These are phyloP conservation scores for Eudasyphora cyanicolor DNA, from an alignment of 2,888 invertebrate species.

Conservation along the genomic window DNA sequence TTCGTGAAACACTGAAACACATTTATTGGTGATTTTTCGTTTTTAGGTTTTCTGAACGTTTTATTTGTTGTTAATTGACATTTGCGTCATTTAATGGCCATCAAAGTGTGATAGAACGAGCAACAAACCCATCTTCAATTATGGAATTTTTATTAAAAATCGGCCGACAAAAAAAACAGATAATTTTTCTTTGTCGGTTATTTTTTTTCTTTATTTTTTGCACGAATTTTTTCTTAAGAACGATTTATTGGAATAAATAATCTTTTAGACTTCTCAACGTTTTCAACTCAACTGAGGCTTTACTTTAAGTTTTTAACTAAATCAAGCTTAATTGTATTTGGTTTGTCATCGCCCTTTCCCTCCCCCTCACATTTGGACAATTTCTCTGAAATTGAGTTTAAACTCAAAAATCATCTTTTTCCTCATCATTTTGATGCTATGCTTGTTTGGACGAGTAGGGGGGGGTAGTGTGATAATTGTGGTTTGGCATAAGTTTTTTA, in stretches of 20 bases:
- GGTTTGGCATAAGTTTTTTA: too few species aligned
- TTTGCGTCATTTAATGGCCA: conserved; percentile 18
- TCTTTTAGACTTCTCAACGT: conserved; percentile 62
- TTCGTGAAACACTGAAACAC: neutral
- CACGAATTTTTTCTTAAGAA: neutral
- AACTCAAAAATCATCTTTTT: conserved; percentile 43
- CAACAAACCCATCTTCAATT: neutral
- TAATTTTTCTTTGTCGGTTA: conserved; percentile 21
- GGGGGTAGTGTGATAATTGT: neutral
- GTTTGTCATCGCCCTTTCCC: neutral
- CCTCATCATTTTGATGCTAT: neutral
- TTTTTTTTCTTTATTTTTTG: neutral
- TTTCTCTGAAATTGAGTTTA: conserved; percentile 52
- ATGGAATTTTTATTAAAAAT: neutral
- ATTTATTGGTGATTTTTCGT: neutral
- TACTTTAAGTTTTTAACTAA: conserved; percentile 51
- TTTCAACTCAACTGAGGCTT: conserved; percentile 55
- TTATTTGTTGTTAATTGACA: conserved; percentile 13
- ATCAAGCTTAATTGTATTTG: conserved; percentile 50
- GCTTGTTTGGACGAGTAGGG: neutral
- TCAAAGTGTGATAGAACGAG: neutral
- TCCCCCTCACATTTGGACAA: neutral
- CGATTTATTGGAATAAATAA: conserved; percentile 24
- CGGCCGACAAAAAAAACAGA: neutral
- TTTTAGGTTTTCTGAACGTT: neutral